These are phyloP conservation scores for Panonychus citri DNA, from an alignment of 1,140 invertebrate species.

Conservation along the genomic window DNA sequence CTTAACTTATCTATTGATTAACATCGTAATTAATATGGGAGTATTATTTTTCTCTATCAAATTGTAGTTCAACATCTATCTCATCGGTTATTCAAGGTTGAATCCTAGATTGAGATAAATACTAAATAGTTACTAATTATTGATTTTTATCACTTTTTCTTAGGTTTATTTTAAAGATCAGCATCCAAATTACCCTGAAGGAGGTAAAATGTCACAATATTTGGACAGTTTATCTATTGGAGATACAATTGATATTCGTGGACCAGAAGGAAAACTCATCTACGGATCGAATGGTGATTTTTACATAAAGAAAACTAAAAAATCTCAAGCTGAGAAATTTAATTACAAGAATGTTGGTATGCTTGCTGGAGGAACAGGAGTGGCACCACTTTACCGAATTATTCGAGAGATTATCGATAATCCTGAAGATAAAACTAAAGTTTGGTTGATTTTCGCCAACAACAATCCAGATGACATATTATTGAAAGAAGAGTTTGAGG, in stretches of 20 bases:
- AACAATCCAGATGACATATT: slow-evolving; percentile 90
- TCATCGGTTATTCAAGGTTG: too few relatives aligned
- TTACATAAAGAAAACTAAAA: slow-evolving; percentile 63
- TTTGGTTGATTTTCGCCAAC: slow-evolving; percentile 80
- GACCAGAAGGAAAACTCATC: slow-evolving; percentile 67
- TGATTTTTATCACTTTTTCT: too few relatives aligned
- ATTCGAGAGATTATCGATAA: slow-evolving; percentile 61
- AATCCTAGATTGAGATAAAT: too few relatives aligned
- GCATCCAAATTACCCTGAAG: slow-evolving; percentile 91
- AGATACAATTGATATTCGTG: slow-evolving; percentile 74
- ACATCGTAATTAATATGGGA: too few relatives aligned
- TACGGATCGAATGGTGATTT: slow-evolving; percentile 38
- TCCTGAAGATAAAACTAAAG: slow-evolving; percentile 48
- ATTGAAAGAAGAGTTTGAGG: slow-evolving; percentile 64
- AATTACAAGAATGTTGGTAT: slow-evolving; percentile 47
- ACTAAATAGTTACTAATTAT: too few relatives aligned
- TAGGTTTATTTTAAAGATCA: slow-evolving; percentile 92
- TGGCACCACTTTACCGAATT: slow-evolving; percentile 88
- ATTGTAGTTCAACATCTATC: too few relatives aligned
- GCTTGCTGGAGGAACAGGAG: slow-evolving; percentile 47
- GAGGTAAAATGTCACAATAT: slow-evolving; percentile 88
- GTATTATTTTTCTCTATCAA: too few relatives aligned
- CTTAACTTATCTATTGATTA: too few relatives aligned
- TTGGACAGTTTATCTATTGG: slow-evolving; percentile 71
- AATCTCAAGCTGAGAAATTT: slow-evolving; percentile 46